Conservation (phyloP, 2,113 vertebrate species). For the Myiopsitta monachus region DNA sequence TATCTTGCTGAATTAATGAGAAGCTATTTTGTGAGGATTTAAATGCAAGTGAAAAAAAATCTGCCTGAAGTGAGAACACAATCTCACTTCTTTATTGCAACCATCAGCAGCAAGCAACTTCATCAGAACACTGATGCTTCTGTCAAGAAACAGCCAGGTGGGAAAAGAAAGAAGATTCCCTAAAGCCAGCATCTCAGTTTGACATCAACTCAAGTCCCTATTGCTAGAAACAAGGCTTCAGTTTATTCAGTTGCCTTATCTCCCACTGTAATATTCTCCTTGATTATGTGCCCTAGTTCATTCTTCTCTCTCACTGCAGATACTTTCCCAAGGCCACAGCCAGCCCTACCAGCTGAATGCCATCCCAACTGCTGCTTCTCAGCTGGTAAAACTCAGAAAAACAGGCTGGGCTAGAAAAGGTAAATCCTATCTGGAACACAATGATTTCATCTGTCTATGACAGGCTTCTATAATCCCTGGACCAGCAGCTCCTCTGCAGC, state of each 20-base stretch:
- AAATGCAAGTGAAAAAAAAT: neutral
- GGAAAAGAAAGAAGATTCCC: neutral
- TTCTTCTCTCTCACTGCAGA: neutral
- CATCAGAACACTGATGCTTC: neutral
- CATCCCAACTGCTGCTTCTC: neutral
- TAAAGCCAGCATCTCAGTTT: neutral
- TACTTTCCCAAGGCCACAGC: neutral
- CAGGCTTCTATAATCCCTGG: neutral
- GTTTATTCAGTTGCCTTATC: neutral
- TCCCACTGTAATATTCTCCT: neutral
- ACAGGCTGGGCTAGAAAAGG: neutral
- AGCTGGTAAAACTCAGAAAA: neutral
- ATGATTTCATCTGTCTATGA: neutral
- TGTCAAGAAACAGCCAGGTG: neutral
- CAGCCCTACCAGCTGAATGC: neutral
- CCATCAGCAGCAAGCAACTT: neutral
- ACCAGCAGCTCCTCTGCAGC: neutral
- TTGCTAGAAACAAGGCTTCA: neutral
- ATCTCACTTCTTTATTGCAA: neutral
- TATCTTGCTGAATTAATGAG: neutral
- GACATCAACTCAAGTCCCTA: neutral
- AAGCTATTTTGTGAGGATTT: neutral
- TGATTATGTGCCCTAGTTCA: neutral
- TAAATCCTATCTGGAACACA: neutral
- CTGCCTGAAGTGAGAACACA: neutral